Base-by-base conservation (phyloP, 2,888 invertebrate genomes). In the Melieria picta region DNA sequence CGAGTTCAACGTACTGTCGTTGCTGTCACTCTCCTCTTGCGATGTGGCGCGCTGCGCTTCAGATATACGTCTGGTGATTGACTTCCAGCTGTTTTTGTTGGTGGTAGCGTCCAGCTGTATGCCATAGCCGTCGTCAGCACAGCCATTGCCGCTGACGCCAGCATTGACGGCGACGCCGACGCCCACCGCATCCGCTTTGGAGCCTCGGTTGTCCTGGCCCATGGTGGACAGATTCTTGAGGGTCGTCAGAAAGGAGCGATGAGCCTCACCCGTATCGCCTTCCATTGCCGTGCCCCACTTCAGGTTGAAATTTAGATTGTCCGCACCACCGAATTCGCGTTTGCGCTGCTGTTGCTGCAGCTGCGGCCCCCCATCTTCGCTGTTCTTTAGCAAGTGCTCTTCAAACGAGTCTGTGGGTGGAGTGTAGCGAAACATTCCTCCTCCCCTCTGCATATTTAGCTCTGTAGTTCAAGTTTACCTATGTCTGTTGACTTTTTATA, bases 11-110 rank as follows among this genome's bases (percentile, higher is more conserved):
- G 56, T 60, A n/a, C 65, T 71, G 16, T 76, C 68, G 6, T 70
- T 73, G 52, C 75, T 71, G 63, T 66, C 77, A 64, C 69, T 69
- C 64, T 69, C 69, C 11, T 69, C 64, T 42, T n/a, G 63, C 43
- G 43, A 16, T 5, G 57, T 67, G 30, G 30, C 30, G 30, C 30
- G 30, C 30, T 30, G 30, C 52, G 57, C 56, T 30, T 11, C 52
- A 11, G 68, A 43, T 11, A 69, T 30, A 11, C 68, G 68, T 69
- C 62, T 69, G 13, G 57, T 47, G 10, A 64, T 4, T 42, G 46
- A 47, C n/a, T 64, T 57, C 64, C 64, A 63, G 46, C 48, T 63
- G 16, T 69, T 11, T 52, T 11, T 52, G 13, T 4, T 1, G 52
- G 6, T 7, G n/a, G 9, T 7, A 9, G n/a, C 52, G 30, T 30